Conservation (phyloP, 2,888 invertebrate genomes). For the Branchellion lobata region DNA sequence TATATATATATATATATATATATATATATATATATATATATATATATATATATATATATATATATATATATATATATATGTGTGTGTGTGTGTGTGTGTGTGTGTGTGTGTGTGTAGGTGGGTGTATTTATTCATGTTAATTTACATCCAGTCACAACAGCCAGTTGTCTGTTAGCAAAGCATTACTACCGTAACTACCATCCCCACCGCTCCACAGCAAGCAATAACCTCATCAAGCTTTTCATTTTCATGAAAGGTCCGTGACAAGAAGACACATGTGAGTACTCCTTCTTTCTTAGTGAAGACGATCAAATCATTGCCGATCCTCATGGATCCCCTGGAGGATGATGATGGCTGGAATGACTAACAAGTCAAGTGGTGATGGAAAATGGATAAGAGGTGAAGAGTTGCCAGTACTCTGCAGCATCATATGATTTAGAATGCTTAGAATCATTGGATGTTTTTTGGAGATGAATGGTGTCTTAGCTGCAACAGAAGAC, state of each 20-base stretch:
- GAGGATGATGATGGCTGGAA: slow-evolving; percentile 10
- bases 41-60: too few relatives aligned
- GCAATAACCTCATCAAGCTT: slow-evolving; percentile 60
- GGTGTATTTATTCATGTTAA: too few relatives aligned
- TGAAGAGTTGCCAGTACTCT: neutral
- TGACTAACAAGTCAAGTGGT: neutral
- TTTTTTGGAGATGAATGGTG: too few relatives aligned
- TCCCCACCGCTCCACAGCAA: neutral
- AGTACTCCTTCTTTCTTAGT: slow-evolving; percentile 62
- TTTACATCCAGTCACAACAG: too few relatives aligned
- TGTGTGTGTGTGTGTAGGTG: too few relatives aligned
- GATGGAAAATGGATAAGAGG: neutral
- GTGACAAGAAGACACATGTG: slow-evolving; percentile 63
- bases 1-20: too few relatives aligned
- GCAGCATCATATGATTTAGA: neutral
- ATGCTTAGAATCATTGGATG: too few relatives aligned
- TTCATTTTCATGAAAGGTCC: slow-evolving; percentile 63
- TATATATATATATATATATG: too few relatives aligned
- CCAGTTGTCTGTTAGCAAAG: too few relatives aligned
- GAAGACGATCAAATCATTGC: slow-evolving; percentile 64
- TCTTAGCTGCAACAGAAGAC: too few relatives aligned
- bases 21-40: too few relatives aligned
- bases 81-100: too few relatives aligned
- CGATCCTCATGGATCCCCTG: slow-evolving; percentile 64
- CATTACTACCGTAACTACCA: neutral